Evolutionary conservation across 1,140 invertebrate genomes (phyloP), one percentile per base, ranked within the genome.

Genomic region (Amphibalanus amphitrite): DNA sequence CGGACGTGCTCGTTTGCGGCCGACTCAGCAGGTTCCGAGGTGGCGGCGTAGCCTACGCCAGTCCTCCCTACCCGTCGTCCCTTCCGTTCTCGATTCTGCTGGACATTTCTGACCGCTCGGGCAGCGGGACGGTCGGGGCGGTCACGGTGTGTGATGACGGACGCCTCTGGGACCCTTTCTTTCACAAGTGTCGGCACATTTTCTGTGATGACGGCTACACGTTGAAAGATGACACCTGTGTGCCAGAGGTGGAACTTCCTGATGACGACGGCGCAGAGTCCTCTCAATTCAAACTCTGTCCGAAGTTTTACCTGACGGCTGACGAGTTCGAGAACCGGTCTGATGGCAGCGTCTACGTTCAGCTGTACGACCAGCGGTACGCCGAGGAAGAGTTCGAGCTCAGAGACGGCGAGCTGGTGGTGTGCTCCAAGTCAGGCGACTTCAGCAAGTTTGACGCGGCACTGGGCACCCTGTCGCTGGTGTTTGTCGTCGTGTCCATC

Each of bases 81-180:
- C 33, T 38, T 15, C 15, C 33, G 33, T 80, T 85, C 78, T 78
- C 84, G 23, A 77, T 86, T 29, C 76, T 86, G 38, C 83, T 86
- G 69, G 84, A 83, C 72, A 75, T 83, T 17, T 73, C 71, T 29
- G 76, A 78, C 68, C 70, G 74, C 4, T 75, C 77, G 28, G 75
- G 77, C 0, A 76, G 77, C 29, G 75, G 78, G 30, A 72, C 75
- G 28, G 82, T 83, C 0, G 82, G 82, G 0, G 76, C 77, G 67
- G 72, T 76, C 0, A 74, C 74, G 29, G 74, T 75, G 29, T 83
- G 81, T 72, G 59, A 70, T 0, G 67, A 74, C 0, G 75, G 76
- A 20, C 75, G 82, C 73, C 76, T 84, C 20, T 85, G 78, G 73
- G 85, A 86, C 76, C 83, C 83, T 0, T 84, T 84, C 75, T 82